Percentiles rank a stretch among this genome's conserved stretches.
phyloP scores from a whole-genome alignment of 2,797 vertebrate genomes.

The Fratercula arctica region DNA sequence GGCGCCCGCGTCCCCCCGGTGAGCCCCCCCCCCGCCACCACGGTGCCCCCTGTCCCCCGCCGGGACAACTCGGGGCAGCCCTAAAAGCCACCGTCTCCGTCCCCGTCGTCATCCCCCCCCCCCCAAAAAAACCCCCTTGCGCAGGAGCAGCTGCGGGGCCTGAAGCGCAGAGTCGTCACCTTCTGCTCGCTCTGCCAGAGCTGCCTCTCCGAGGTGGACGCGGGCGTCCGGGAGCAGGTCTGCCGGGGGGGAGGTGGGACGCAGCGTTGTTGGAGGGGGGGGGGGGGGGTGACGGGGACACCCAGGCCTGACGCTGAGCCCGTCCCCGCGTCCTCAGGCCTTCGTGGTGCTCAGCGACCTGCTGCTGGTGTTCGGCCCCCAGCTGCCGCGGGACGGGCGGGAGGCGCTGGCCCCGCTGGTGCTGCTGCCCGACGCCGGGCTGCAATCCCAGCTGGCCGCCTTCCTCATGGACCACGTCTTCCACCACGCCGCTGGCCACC shows the following conservation, averaged over 20 bases:
- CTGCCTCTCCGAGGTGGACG: background rate
- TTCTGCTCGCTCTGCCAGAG: background rate
- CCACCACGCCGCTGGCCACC: conserved; percentile 47
- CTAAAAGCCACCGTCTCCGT: no score
- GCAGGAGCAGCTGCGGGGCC: background rate
- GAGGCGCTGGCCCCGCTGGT: conserved; percentile 67
- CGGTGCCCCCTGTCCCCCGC: no score
- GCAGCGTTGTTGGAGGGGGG: no score
- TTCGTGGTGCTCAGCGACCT: conserved; percentile 88
- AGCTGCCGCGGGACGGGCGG: conserved; percentile 36
- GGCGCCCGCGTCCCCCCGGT: conserved; percentile 50
- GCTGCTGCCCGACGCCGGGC: conserved; percentile 75
- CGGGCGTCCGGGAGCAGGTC: background rate
- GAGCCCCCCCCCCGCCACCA: background rate
- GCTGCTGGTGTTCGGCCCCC: conserved; percentile 80
- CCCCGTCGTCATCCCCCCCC: no score
- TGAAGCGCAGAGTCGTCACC: background rate
- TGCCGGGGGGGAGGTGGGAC: no score
- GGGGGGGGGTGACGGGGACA: no score
- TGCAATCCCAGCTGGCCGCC: conserved; percentile 84
- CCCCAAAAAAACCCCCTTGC: no score
- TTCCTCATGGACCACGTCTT: conserved; percentile 91
- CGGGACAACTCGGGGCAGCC: background rate
- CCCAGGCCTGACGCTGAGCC: background rate
- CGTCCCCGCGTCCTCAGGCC: conserved; percentile 72